phyloP scores from a whole-genome alignment of 2,888 invertebrate genomes.

The Lydus trimaculatus region DNA sequence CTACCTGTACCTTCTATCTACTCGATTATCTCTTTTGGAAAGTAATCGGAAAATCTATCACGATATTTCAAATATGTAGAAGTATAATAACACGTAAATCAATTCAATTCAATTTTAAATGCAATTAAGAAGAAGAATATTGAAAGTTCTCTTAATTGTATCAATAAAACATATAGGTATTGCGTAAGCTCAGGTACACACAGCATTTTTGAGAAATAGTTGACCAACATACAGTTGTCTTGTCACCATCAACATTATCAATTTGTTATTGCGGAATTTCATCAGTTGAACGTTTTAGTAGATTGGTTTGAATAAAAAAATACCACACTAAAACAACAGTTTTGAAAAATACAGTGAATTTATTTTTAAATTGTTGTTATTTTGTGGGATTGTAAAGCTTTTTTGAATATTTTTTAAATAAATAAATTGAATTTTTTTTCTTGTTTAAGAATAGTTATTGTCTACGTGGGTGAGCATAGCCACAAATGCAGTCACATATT shows the following conservation, averaged over 20 bases:
- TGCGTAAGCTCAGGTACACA: too few species aligned
- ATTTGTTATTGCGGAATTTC: too few species aligned
- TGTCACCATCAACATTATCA: too few species aligned
- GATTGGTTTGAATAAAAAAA: not conserved
- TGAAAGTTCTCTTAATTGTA: not conserved
- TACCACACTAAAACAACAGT: not conserved
- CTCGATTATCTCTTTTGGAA: not conserved
- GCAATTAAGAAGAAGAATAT: not conserved
- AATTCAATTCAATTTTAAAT: too few species aligned
- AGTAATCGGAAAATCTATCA: not conserved
- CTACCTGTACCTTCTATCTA: too few species aligned
- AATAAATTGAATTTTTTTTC: conserved; percentile 14
- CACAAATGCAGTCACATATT: conserved; percentile 42
- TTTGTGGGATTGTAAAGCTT: not conserved
- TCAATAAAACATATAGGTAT: not conserved
- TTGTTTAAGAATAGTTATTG: conserved; percentile 17
- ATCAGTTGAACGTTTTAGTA: not conserved
- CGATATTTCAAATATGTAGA: not conserved
- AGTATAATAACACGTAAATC: not conserved
- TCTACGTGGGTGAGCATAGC: conserved; percentile 48
- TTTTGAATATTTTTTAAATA: not conserved
- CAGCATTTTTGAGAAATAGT: too few species aligned
- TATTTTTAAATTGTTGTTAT: not conserved
- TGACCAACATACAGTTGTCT: too few species aligned
- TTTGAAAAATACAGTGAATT: not conserved